Conservation (phyloP, 2,797 vertebrate genomes). For the Notamacropus eugenii region DNA sequence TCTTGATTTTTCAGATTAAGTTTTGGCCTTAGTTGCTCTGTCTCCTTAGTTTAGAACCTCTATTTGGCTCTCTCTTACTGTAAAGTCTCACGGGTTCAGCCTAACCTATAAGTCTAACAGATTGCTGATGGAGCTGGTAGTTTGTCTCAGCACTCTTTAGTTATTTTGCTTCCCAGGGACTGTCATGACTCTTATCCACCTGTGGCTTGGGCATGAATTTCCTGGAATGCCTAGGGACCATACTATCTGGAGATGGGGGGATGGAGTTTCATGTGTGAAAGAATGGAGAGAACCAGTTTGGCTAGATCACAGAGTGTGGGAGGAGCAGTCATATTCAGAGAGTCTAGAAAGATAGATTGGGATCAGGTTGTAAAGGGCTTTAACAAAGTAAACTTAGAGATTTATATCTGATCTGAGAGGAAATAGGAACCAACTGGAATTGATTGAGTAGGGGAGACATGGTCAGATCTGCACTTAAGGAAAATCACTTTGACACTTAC, state of each 20-base stretch:
- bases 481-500: background rate
- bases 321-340: background rate
- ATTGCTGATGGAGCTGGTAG: background rate
- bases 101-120: background rate
- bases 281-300: background rate
- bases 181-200: background rate
- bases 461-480: background rate
- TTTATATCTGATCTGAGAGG: background rate
- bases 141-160: background rate
- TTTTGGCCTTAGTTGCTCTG: background rate
- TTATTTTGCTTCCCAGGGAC: background rate
- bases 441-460: background rate
- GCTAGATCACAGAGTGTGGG: background rate
- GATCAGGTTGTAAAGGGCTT: background rate
- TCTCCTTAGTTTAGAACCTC: background rate
- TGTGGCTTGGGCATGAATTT: background rate
- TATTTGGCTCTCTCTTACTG: no score
- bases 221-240: background rate
- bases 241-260: background rate
- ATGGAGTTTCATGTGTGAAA: background rate
- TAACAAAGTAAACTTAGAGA: background rate
- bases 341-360: background rate
- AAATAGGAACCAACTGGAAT: background rate
- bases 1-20: background rate
- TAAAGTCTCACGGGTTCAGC: background rate